Percentiles rank a stretch among this genome's conserved stretches.
phyloP scores from a whole-genome alignment of 2,888 invertebrate species.

The Rambutsinella grinnellia region DNA sequence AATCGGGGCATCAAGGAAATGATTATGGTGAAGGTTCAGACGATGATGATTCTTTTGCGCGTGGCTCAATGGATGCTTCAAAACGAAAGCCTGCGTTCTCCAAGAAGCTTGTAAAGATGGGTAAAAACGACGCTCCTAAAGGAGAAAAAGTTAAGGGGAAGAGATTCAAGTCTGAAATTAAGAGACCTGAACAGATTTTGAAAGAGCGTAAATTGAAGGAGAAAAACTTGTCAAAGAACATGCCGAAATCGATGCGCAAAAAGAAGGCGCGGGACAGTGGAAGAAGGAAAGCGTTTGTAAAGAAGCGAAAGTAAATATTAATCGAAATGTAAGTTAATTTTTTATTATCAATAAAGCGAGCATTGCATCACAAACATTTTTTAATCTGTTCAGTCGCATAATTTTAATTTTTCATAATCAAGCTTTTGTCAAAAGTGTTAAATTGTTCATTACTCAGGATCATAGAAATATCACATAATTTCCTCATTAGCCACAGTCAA shows the following conservation, averaged over 20 bases:
- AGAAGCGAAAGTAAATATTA: constrained; percentile 27
- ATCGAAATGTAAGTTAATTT: no score
- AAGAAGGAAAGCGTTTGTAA: neutral
- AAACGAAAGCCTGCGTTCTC: constrained; percentile 57
- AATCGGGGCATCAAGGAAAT: constrained; percentile 70
- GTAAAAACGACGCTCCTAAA: constrained; percentile 55
- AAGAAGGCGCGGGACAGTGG: constrained; percentile 34
- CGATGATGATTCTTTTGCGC: constrained; percentile 44
- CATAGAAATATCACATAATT: no score
- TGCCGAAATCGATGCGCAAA: constrained; percentile 53
- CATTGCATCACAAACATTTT: no score
- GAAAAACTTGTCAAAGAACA: constrained; percentile 72
- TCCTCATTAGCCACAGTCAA: no score
- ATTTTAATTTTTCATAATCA: no score
- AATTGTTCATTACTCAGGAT: no score
- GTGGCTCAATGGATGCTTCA: constrained; percentile 21
- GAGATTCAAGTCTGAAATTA: constrained; percentile 69
- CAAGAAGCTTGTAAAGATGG: constrained; percentile 54
- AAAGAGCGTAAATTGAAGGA: constrained; percentile 78
- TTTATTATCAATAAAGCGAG: no score
- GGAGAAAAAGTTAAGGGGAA: constrained; percentile 27
- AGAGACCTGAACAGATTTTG: constrained; percentile 82
- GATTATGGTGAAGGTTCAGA: constrained; percentile 72
- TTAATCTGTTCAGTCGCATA: no score
- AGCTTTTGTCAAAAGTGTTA: no score